Conservation (phyloP, 2,797 vertebrate genomes). For the Chloroceryle amazona region DNA sequence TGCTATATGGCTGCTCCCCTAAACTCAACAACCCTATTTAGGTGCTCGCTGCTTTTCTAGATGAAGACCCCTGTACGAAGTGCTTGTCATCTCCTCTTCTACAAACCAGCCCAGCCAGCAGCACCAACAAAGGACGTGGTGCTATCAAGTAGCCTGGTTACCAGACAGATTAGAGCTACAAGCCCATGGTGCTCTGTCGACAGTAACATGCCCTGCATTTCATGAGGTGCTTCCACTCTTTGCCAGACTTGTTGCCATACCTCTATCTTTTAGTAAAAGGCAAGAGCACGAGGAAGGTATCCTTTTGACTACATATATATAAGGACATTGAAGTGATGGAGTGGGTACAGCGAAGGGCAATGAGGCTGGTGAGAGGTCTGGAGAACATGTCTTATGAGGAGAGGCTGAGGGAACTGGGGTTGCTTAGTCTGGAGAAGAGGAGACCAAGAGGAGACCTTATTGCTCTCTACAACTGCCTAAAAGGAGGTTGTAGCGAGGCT, state of each 20-base stretch:
- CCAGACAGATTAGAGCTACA: neutral
- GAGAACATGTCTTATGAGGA: too few relatives aligned
- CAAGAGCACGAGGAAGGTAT: neutral
- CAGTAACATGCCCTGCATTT: neutral
- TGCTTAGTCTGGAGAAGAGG: too few relatives aligned
- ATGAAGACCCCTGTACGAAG: rapidly evolving
- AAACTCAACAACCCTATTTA: neutral
- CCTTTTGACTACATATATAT: rapidly evolving
- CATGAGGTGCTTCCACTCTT: rapidly evolving
- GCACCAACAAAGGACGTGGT: rapidly evolving
- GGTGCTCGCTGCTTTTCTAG: neutral
- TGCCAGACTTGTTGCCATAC: neutral
- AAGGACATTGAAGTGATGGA: too few relatives aligned
- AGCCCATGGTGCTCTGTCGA: rapidly evolving
- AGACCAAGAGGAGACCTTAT: too few relatives aligned
- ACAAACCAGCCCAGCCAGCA: neutral
- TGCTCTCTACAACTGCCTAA: too few relatives aligned
- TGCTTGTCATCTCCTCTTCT: neutral
- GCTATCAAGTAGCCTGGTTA: neutral
- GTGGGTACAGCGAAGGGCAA: too few relatives aligned
- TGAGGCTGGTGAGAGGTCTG: too few relatives aligned
- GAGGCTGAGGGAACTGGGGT: too few relatives aligned
- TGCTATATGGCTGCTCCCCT: neutral
- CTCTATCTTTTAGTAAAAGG: neutral
- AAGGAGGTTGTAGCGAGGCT: too few relatives aligned